Percentiles rank a stretch among this genome's conserved stretches.
These are phyloP conservation scores for Pteruthius melanotis DNA, from an alignment of 2,113 vertebrate species.

Conservation along the genomic window DNA sequence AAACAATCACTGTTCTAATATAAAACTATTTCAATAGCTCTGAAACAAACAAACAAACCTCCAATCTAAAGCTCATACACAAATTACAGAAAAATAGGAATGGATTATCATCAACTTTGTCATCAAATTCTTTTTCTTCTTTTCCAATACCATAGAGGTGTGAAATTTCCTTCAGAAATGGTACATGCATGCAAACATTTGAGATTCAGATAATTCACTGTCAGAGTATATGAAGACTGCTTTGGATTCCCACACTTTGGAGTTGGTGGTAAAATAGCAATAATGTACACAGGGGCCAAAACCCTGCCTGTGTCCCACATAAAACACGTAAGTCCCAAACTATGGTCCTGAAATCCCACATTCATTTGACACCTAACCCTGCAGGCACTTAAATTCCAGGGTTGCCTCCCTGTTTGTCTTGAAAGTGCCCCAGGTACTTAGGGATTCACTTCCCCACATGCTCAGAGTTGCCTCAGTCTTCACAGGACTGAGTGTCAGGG, in stretches of 20 bases:
- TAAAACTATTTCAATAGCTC: neutral
- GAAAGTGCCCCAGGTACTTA: neutral
- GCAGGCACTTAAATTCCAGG: conserved; percentile 39
- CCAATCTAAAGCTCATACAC: neutral
- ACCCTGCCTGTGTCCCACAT: neutral
- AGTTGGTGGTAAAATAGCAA: neutral
- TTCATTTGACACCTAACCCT: conserved; percentile 47
- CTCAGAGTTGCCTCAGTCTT: neutral
- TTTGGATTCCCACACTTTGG: neutral
- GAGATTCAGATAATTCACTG: neutral
- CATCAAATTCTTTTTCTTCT: neutral
- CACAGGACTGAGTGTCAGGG: neutral
- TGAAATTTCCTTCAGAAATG: neutral
- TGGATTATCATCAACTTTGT: neutral
- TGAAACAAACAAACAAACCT: neutral
- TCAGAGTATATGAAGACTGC: neutral
- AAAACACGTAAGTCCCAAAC: neutral
- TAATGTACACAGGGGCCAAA: neutral
- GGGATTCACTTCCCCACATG: conserved; percentile 9
- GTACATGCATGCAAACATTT: neutral
- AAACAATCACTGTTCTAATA: neutral
- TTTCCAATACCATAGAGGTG: neutral
- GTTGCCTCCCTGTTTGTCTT: conserved; percentile 30
- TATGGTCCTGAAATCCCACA: conserved; percentile 19
- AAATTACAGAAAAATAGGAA: neutral